Evolutionary conservation across 2,888 invertebrate genomes (phyloP), one percentile per base, ranked within the genome.

Genomic region (Campoplex nolae): DNA sequence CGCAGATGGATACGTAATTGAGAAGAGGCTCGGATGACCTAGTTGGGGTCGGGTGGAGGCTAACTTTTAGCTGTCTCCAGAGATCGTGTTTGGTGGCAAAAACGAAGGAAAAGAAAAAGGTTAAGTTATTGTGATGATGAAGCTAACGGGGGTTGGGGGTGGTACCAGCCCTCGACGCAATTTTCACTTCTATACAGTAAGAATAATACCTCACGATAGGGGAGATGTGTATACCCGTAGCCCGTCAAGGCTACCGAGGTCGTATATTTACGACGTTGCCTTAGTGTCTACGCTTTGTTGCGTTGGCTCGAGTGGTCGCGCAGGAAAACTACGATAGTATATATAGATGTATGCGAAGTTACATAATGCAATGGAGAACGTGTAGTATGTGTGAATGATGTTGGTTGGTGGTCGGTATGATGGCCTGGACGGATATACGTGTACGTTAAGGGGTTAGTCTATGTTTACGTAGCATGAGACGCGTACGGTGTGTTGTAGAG

Each of bases 181-280:
- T 83, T 80, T 86, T 76, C 79, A 73, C 32, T 28, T 32, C 28
- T 56, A 32, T 54, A 58, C 54, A 67, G 73, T 80, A 81, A 76
- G 71, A 84, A 79, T 86, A 83, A 86, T 86, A 76, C 76, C 83
- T 65, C 79, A 56, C 62, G 79, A 80, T 75, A 83, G 65, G 79
- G 73, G 75, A 77, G 71, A 80, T 80, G 65, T 80, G 56, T 70
- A 28, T 48, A 28, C 48, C 70, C 28, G 7, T 45, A 45, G 45
- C 54, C 58, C 18, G 56, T 68, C 80, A 67, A 79, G 71, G 51
- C 76, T 76, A 58, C 76, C 76, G 42, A 65, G 51, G 76, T 62
- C 45, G 62, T 84, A 81, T 81, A 86, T 86, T 86, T 84, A 84
- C 74, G 80, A 65, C 65, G 67, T 54, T 70, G 71, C 79, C 67